phyloP scores from a whole-genome alignment of 2,113 vertebrate genomes.

The Paramormyrops kingsleyae region DNA sequence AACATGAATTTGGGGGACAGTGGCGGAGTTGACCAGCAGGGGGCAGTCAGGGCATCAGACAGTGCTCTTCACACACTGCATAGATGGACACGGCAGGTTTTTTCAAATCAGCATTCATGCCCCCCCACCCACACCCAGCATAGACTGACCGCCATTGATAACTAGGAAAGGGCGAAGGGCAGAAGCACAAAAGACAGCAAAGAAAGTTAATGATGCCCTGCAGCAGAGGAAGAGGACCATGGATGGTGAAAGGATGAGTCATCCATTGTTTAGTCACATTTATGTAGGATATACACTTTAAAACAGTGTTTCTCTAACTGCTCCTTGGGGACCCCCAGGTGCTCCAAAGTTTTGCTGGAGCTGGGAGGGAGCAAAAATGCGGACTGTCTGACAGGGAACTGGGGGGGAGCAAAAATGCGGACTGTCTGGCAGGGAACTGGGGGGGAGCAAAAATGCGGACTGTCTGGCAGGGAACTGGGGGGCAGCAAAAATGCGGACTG shows the following conservation, averaged over 20 bases:
- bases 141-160: neutral
- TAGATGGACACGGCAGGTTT: neutral
- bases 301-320: neutral
- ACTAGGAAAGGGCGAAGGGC: neutral
- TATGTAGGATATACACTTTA: neutral
- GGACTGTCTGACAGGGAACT: no score
- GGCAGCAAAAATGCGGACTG: no score
- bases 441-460: no score
- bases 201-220: neutral
- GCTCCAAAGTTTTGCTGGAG: neutral
- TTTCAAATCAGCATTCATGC: neutral
- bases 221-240: neutral
- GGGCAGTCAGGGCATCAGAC: neutral
- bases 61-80: neutral
- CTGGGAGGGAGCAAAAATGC: no score
- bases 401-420: no score
- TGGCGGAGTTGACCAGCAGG: constrained; percentile 16
- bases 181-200: neutral
- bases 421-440: no score
- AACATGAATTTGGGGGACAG: constrained; percentile 49
- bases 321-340: neutral
- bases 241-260: neutral
- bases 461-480: no score
- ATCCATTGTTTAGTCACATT: neutral
- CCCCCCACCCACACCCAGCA: neutral